Base-by-base conservation (phyloP, 2,113 vertebrate species). In the Poecilia latipinna region DNA sequence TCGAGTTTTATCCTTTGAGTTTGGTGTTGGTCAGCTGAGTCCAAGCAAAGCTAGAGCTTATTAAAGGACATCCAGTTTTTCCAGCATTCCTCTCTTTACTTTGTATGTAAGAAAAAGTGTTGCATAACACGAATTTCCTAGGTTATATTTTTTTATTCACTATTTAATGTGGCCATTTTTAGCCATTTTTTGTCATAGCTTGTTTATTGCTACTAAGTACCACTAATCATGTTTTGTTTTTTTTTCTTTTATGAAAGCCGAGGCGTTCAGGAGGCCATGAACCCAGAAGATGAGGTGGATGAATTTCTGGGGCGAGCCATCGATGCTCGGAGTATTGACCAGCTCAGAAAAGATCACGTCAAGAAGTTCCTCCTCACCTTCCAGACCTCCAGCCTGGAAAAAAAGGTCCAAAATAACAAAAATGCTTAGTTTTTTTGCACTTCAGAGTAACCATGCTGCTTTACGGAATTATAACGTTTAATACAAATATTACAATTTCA, bases 321-420 rank as follows among this genome's bases (percentile, higher is more conserved):
- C 0, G 97, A 99, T 0, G 97, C 97, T 32, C 96, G 97, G 61
- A 99, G 97, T 91, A 98, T 98, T 0, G 97, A 99, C 88, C 97
- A 98, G 86, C 95, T 98, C 33, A 95, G 97, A 68, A 98, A 98
- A 92, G 97, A 99, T 88, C 97, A 99, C 0, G 97, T 98, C 63
- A 97, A 96, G 85, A 97, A 96, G 86, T 97, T 98, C 83, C 94
- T 98, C 42, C 97, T 98, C 86, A 98, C 97, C 76, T 99, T 99
- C 88, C 97, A 98, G 93, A 98, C 96, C 0, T 94, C 96, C 0
- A 96, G 96, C 63, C 92, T 98, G 74, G 97, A 99, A 93, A 98
- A 96, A 90, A 99, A 98, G 97, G 97, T 97, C 57, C 39, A 57
- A 2, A 26, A 12, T 8, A 31, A 13, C 5, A 65, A 67, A 8